Conservation (phyloP, 2,888 invertebrate species). For the Lutraria lutraria region DNA sequence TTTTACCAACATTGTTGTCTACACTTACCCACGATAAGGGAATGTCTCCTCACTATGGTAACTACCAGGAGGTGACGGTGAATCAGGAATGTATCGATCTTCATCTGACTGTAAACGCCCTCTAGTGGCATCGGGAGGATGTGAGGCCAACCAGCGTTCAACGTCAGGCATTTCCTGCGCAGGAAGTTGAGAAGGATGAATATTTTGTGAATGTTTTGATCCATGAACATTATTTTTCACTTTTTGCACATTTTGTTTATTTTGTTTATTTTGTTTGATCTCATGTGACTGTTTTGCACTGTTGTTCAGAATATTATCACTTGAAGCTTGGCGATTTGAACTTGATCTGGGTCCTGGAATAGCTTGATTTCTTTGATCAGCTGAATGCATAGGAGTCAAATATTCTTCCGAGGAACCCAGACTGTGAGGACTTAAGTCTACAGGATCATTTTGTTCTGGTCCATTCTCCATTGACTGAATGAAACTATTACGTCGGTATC, state of each 20-base stretch:
- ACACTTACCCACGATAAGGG: slow-evolving; percentile 68
- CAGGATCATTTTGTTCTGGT: slow-evolving; percentile 25
- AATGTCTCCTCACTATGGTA: slow-evolving; percentile 79
- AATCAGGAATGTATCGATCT: slow-evolving; percentile 69
- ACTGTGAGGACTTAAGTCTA: slow-evolving; percentile 42
- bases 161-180: slow-evolving; percentile 67
- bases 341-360: slow-evolving; percentile 52
- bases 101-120: slow-evolving; percentile 64
- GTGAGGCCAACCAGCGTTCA: slow-evolving; percentile 66
- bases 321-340: slow-evolving; percentile 40
- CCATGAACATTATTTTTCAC: slow-evolving; percentile 46
- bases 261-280: slow-evolving; percentile 50
- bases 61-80: slow-evolving; percentile 79
- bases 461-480: slow-evolving; percentile 73
- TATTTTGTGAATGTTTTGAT: slow-evolving; percentile 44
- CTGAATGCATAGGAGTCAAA: slow-evolving; percentile 58
- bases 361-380: slow-evolving; percentile 61
- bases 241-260: slow-evolving; percentile 50
- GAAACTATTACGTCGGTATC: slow-evolving; percentile 74
- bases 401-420: slow-evolving; percentile 55
- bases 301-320: slow-evolving; percentile 52
- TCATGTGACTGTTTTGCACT: slow-evolving; percentile 37
- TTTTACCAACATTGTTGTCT: no score
- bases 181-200: slow-evolving; percentile 51
- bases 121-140: slow-evolving; percentile 58